phyloP scores from a whole-genome alignment of 2,797 vertebrate species.

The Anguilla anguilla region DNA sequence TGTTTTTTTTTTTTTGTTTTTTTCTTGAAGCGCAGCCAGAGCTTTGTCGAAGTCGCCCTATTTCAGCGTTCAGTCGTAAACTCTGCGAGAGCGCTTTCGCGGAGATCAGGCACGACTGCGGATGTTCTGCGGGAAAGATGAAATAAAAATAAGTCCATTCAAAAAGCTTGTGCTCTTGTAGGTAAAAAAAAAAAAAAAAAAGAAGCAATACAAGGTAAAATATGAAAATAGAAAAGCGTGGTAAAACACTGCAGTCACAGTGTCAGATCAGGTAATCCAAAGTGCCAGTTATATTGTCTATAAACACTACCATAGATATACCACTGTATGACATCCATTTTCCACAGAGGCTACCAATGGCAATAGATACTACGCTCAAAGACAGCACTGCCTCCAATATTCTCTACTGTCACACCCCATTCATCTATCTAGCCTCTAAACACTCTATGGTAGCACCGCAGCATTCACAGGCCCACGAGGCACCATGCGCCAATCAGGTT shows the following conservation, averaged over 20 bases:
- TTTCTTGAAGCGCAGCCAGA: conserved; percentile 43
- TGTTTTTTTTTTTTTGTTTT: not conserved
- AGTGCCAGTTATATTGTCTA: not conserved
- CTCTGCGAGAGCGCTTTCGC: not conserved
- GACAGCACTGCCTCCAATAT: no score
- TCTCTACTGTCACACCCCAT: no score
- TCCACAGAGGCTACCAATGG: no score
- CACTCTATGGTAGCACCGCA: no score
- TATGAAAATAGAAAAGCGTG: not conserved
- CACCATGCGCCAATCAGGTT: not conserved
- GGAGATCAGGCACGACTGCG: not conserved
- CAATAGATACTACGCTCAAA: no score
- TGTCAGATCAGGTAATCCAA: not conserved
- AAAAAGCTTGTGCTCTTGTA: not conserved
- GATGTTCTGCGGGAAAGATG: not conserved
- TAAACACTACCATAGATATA: not conserved
- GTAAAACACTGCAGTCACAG: not conserved
- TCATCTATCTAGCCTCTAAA: no score
- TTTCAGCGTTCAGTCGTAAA: conserved; percentile 18
- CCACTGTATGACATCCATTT: not conserved
- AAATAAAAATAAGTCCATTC: not conserved
- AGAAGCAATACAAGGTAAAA: not conserved
- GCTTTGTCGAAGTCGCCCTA: conserved; percentile 25
- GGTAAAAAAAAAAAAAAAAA: not conserved
- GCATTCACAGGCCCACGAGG: no score